Percentiles rank a stretch among this genome's conserved stretches.
These are phyloP conservation scores for Scarus forsteni DNA, from an alignment of 2,797 vertebrate genomes.

Conservation along the genomic window DNA sequence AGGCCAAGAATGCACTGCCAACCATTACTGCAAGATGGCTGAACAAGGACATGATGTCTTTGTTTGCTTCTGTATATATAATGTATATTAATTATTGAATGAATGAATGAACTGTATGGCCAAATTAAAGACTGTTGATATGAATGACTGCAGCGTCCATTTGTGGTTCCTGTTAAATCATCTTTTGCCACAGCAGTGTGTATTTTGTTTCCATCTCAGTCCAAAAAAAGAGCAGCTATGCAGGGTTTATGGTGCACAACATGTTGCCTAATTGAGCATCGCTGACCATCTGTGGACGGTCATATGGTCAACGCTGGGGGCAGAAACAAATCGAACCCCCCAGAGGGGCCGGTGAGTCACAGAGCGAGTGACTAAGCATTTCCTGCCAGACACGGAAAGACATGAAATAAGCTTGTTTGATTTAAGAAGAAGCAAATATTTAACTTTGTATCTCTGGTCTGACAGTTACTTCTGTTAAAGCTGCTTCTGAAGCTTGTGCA, in stretches of 20 bases:
- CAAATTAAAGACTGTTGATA: conserved; percentile 80
- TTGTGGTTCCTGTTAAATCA: background rate
- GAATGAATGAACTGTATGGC: conserved; percentile 70
- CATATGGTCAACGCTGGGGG: conserved; percentile 55
- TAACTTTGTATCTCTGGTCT: background rate
- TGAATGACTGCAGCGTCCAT: background rate
- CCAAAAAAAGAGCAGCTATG: conserved; percentile 41
- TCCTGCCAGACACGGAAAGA: conserved; percentile 43
- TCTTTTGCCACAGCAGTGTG: conserved; percentile 15
- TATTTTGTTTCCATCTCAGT: conserved; percentile 33
- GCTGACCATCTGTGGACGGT: conserved; percentile 57
- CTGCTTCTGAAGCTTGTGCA: too few relatives aligned
- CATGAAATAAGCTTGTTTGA: background rate
- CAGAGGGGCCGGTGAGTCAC: conserved; percentile 61
- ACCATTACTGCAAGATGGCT: conserved; percentile 68
- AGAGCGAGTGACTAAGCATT: conserved; percentile 65
- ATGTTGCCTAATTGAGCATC: conserved; percentile 57
- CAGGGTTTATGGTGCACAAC: conserved; percentile 51
- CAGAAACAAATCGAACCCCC: conserved; percentile 39
- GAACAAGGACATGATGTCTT: conserved; percentile 56
- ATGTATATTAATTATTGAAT: conserved; percentile 78
- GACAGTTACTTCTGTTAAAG: too few relatives aligned
- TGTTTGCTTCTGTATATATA: conserved; percentile 77
- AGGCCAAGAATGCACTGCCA: conserved; percentile 77
- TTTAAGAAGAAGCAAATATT: conserved; percentile 2